phyloP scores from a whole-genome alignment of 1,140 invertebrate genomes.

The Babylonia areolata region DNA sequence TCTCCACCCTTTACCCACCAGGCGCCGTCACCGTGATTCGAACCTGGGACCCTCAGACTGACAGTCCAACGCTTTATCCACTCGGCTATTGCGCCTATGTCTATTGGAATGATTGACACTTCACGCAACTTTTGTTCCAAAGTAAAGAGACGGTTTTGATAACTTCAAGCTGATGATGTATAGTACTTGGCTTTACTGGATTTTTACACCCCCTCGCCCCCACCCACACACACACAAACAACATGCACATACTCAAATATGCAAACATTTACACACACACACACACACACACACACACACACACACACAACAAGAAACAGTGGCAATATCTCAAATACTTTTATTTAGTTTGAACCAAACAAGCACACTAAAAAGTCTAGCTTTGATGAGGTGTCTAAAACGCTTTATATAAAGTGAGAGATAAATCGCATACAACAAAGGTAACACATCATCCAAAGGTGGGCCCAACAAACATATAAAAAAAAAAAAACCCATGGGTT shows the following conservation, averaged over 20 bases:
- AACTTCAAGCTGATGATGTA: no score
- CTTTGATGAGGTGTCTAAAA: neutral
- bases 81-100: no score
- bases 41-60: no score
- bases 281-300: neutral
- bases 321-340: neutral
- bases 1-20: no score
- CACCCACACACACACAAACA: neutral
- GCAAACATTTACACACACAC: neutral
- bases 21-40: no score
- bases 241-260: neutral
- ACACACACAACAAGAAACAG: neutral
- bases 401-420: neutral
- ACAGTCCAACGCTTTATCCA: no score
- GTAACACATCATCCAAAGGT: neutral
- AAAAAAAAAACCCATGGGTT: no score
- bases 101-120: no score
- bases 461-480: neutral
- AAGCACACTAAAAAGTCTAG: neutral
- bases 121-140: no score
- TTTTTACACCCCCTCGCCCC: no score
- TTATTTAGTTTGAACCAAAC: neutral
- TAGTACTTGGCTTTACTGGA: no score
- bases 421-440: neutral
- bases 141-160: no score